Base-by-base conservation (phyloP, 2,113 vertebrate species). In the Theropithecus gelada region DNA sequence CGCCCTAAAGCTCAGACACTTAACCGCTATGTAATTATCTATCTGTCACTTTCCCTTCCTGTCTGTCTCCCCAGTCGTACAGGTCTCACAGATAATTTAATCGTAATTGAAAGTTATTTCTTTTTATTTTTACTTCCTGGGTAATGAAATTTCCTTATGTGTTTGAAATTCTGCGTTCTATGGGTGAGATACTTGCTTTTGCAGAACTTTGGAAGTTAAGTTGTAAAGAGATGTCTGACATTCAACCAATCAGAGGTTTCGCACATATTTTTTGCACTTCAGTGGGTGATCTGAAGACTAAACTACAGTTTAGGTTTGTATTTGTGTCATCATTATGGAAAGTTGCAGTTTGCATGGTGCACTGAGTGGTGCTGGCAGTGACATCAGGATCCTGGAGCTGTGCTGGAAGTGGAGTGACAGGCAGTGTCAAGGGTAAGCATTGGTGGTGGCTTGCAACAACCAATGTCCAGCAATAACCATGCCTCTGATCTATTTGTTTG, bases 351-450 rank as follows among this genome's bases (percentile, higher is more conserved):
- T 80, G 5, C 17, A 12, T 3, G n/a, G 8, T 23, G 10, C 61
- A 72, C 40, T 38, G 25, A 72, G 7, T n/a, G 61, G 25, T 4
- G 4, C 48, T 83, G 43, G 68, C 22, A n/a, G 8, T 22, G 32
- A 35, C 23, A 45, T 14, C 20, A 16, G 3, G 14, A 64, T 40
- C 50, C 23, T 30, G 35, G 43, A 32, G 43, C 16, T 12, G 14
- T 70, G 25, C 10, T 32, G 48, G 27, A 40, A 45, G 13, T 8
- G 5, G 5, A n/a, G 6, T 4, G 13, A 25, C 8, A 18, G 45
- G 4, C 10, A 9, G 32, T 23, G 8, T 30, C n/a, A 43, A 10
- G 22, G 13, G 5, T 17, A 18, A 10, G 27, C 20, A 0, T 32
- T 43, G 35, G 11, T 75, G 38, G 22, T 45, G 45, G 16, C 9